Evolutionary conservation across 2,113 vertebrate species (phyloP).

Genomic region (Tapirus terrestris): DNA sequence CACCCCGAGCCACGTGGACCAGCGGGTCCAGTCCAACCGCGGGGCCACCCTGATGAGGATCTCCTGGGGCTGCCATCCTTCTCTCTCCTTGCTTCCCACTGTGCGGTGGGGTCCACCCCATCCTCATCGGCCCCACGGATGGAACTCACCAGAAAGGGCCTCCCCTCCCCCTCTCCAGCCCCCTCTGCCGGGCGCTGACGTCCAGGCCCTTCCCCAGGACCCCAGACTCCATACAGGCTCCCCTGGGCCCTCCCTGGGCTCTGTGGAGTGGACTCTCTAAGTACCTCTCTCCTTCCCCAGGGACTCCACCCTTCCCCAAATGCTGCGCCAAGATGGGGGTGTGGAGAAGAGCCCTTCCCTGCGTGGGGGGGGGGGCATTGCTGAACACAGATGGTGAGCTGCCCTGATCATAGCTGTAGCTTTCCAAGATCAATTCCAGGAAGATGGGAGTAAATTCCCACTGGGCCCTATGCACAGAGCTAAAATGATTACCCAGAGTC

Average conservation of each 20-base stretch:
- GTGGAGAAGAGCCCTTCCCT: background rate
- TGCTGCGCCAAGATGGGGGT: background rate
- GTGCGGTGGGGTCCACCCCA: fast-evolving
- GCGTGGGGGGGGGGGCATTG: too few relatives aligned
- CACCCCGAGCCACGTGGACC: fast-evolving
- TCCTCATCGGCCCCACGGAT: fast-evolving
- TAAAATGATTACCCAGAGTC: fast-evolving
- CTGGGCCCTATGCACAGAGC: fast-evolving
- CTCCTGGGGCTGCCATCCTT: too few relatives aligned
- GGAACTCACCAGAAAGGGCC: background rate
- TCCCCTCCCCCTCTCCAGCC: background rate
- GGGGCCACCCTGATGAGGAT: fast-evolving
- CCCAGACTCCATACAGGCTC: too few relatives aligned
- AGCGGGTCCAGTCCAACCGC: fast-evolving
- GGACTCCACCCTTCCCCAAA: background rate
- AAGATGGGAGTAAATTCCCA: fast-evolving
- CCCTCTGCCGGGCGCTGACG: fast-evolving
- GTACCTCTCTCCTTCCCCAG: too few relatives aligned
- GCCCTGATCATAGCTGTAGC: background rate
- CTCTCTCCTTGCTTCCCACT: too few relatives aligned
- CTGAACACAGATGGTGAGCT: too few relatives aligned
- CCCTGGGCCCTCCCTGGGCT: background rate
- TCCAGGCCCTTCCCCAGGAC: background rate
- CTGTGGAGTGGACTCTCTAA: background rate
- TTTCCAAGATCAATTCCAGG: too few relatives aligned